These are phyloP conservation scores for Paralichthys olivaceus DNA, from an alignment of 2,113 vertebrate genomes.

Conservation along the genomic window DNA sequence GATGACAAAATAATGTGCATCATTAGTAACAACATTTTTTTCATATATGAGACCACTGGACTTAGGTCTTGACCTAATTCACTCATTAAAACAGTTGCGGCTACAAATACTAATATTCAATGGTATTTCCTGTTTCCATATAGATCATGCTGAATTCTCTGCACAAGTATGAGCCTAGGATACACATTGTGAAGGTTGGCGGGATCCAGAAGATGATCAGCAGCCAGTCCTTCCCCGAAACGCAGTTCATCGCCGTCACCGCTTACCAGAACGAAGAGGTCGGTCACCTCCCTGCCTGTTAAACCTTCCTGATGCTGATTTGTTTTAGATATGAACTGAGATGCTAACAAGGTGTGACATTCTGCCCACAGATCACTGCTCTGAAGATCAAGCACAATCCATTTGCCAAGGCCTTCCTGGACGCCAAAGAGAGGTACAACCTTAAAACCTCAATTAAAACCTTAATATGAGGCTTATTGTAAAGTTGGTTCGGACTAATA, in stretches of 20 bases:
- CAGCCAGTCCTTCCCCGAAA: constrained; percentile 86
- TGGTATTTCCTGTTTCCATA: background rate
- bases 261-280: constrained; percentile 88
- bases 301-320: background rate
- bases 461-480: too few relatives aligned
- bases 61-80: background rate
- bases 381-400: constrained; percentile 88
- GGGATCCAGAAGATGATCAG: constrained; percentile 87
- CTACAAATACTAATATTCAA: background rate
- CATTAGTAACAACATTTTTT: background rate
- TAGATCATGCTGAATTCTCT: constrained; percentile 88
- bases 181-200: constrained; percentile 86
- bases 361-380: constrained; percentile 80
- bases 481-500: rapidly evolving
- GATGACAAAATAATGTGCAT: background rate
- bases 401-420: constrained; percentile 86
- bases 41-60: background rate
- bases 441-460: too few relatives aligned
- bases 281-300: background rate
- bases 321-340: background rate
- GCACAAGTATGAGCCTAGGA: constrained; percentile 86
- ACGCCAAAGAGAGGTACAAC: constrained; percentile 85
- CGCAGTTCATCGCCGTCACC: constrained; percentile 86
- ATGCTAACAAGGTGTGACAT: background rate
- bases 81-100: background rate